Percentiles rank a stretch among this genome's conserved stretches.
Conservation (phyloP, 2,888 invertebrate species). For the Rhamnusium bicolor region DNA sequence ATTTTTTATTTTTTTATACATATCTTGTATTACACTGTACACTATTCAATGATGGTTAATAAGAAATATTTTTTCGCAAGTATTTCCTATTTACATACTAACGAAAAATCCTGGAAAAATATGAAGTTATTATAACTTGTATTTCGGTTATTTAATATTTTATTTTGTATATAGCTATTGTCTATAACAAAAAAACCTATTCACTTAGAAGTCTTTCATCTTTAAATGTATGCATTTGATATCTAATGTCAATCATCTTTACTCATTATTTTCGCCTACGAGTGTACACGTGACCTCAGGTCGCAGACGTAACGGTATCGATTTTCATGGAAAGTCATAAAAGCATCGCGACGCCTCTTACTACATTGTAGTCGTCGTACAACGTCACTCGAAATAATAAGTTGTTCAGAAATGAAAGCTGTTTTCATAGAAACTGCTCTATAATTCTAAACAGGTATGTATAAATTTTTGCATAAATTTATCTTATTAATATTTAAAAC, state of each 20-base stretch:
- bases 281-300: conserved; percentile 43
- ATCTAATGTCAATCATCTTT: neutral
- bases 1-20: too few relatives aligned
- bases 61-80: too few relatives aligned
- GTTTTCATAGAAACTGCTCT: neutral
- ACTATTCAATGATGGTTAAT: too few relatives aligned
- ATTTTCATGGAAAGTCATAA: conserved; percentile 45
- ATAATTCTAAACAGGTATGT: conserved; percentile 39
- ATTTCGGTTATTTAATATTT: too few relatives aligned
- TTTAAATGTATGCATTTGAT: too few relatives aligned
- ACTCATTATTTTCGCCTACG: conserved; percentile 23
- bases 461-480: neutral
- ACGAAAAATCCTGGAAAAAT: neutral
- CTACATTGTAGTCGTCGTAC: conserved; percentile 45
- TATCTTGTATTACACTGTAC: too few relatives aligned
- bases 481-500: too few relatives aligned
- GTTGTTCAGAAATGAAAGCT: conserved; percentile 29
- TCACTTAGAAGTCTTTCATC: too few relatives aligned
- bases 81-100: too few relatives aligned
- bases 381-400: neutral
- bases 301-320: conserved; percentile 53
- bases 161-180: too few relatives aligned
- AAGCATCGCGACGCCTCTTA: conserved; percentile 48
- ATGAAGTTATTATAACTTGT: too few relatives aligned
- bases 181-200: too few relatives aligned